phyloP scores from a whole-genome alignment of 2,797 vertebrate species.

The Enteromius thamalakanensis region DNA sequence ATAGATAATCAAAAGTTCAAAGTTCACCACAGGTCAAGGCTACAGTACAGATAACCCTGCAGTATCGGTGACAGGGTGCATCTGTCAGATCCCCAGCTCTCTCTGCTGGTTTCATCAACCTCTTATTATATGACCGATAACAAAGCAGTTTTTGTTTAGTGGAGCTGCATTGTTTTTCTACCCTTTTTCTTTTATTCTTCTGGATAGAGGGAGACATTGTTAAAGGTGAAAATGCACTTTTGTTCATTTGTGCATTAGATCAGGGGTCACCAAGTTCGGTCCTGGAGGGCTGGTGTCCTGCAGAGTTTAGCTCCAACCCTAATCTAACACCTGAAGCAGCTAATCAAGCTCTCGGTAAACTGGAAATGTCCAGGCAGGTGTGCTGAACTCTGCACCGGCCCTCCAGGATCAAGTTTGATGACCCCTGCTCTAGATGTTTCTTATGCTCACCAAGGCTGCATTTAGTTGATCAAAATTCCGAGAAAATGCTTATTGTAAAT shows the following conservation, averaged over 20 bases:
- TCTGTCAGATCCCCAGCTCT: not conserved
- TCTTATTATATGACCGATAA: not conserved
- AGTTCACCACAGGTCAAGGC: slow-evolving; percentile 7
- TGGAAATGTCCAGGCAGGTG: too few species aligned
- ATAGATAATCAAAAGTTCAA: not conserved
- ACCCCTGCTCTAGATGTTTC: too few species aligned
- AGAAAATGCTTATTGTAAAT: not conserved
- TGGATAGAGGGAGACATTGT: not conserved
- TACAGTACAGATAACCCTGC: not conserved
- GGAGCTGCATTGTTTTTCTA: not conserved
- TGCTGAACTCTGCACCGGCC: too few species aligned
- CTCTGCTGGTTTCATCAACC: not conserved
- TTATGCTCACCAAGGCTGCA: not conserved
- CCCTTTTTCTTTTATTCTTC: not conserved
- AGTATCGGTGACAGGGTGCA: slow-evolving; percentile 15
- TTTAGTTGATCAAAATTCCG: not conserved
- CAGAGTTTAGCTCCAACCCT: too few species aligned
- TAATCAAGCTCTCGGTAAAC: too few species aligned
- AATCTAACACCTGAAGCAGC: too few species aligned
- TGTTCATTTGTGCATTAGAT: not conserved
- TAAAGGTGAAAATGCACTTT: not conserved
- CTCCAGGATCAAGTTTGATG: too few species aligned
- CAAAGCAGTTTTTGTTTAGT: not conserved
- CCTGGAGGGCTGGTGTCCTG: too few species aligned
- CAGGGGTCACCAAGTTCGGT: too few species aligned